These are phyloP conservation scores for Protodeltote pygarga DNA, from an alignment of 2,888 invertebrate genomes.

Conservation along the genomic window DNA sequence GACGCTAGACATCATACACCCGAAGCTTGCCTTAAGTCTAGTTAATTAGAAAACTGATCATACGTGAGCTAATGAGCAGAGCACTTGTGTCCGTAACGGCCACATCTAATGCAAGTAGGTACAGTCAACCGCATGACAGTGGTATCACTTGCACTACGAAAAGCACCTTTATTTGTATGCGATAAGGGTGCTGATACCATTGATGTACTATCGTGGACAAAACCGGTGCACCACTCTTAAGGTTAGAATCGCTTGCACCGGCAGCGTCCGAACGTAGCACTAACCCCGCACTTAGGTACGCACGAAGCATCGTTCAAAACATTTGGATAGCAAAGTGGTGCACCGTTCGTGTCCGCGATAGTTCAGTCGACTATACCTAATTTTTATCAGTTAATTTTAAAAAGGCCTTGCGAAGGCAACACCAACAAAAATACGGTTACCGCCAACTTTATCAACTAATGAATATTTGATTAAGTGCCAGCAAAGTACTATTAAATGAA, in stretches of 20 bases:
- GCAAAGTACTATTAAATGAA: conserved; percentile 52
- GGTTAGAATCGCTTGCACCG: too few species aligned
- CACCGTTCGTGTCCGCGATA: not conserved
- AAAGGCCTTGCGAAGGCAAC: not conserved
- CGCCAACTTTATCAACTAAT: conserved; percentile 52
- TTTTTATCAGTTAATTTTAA: not conserved
- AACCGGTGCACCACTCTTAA: too few species aligned
- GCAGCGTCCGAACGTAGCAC: too few species aligned
- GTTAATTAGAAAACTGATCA: conserved; percentile 18
- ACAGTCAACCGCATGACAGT: too few species aligned
- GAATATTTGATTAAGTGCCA: conserved; percentile 62
- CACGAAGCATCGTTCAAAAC: too few species aligned
- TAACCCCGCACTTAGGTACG: too few species aligned
- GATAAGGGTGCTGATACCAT: too few species aligned
- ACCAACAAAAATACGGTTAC: conserved; percentile 30
- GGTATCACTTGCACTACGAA: too few species aligned
- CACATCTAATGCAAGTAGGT: not conserved
- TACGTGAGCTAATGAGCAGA: conserved; percentile 23
- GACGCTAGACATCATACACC: conserved; percentile 6
- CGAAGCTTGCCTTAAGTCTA: conserved; percentile 16
- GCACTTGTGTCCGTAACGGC: not conserved
- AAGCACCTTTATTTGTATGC: too few species aligned
- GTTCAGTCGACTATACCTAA: not conserved
- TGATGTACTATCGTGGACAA: too few species aligned
- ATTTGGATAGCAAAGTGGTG: too few species aligned